These are phyloP conservation scores for Peromyscus leucopus DNA, from an alignment of 2,113 vertebrate species.

Conservation along the genomic window DNA sequence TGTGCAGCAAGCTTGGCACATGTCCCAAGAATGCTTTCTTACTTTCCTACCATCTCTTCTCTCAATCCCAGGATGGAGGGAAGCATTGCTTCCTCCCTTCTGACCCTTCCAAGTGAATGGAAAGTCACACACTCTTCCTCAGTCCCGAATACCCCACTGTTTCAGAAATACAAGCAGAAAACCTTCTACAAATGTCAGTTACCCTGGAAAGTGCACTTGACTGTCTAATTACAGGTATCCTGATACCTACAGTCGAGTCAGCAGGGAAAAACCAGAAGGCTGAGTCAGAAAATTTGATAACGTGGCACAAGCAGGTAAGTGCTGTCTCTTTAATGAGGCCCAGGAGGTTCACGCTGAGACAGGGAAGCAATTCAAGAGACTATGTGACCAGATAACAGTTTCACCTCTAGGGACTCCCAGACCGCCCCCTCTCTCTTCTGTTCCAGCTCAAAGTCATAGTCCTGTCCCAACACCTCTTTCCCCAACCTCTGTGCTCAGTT, in stretches of 20 bases:
- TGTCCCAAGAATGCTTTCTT: slow-evolving; percentile 91
- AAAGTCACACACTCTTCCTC: background rate
- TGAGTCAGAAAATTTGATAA: background rate
- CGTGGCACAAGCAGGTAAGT: background rate
- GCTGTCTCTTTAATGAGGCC: background rate
- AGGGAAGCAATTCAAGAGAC: background rate
- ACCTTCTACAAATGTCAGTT: background rate
- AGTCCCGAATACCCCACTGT: background rate
- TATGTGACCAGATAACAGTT: background rate
- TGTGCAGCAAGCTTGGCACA: slow-evolving; percentile 87
- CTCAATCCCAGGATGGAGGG: background rate
- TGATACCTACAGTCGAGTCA: background rate
- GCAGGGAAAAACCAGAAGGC: background rate
- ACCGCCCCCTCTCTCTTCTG: background rate
- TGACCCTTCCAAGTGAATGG: background rate
- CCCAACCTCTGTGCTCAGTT: slow-evolving; percentile 93
- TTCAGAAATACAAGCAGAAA: background rate
- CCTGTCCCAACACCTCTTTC: background rate
- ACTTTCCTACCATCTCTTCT: slow-evolving; percentile 82
- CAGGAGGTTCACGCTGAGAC: background rate
- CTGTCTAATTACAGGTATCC: background rate
- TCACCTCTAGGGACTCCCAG: background rate
- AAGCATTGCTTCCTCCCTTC: background rate
- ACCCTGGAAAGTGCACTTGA: background rate
- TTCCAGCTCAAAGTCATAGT: background rate